Evolutionary conservation across 1,140 invertebrate species (phyloP).

Genomic region (Cheumatopsyche charites): DNA sequence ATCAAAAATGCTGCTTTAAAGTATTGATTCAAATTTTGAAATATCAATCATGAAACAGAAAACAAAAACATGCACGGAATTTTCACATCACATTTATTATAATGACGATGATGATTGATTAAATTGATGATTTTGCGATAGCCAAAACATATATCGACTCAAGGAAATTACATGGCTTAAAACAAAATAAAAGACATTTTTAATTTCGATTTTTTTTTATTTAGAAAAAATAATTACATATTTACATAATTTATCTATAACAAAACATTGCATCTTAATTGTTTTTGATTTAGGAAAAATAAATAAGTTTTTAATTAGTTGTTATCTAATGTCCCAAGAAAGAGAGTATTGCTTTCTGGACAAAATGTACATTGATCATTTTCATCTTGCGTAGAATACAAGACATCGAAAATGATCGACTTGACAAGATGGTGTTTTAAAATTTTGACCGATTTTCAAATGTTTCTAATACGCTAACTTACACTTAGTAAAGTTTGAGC

Average conservation of each 20-base stretch:
- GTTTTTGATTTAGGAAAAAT: constrained; percentile 43
- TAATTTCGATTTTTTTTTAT: constrained; percentile 42
- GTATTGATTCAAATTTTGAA: no score
- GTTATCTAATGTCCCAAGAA: constrained; percentile 21
- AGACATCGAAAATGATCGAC: background rate
- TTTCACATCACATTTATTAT: no score
- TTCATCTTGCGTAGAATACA: background rate
- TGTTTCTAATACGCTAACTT: constrained; percentile 36
- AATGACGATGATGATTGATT: no score
- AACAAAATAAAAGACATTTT: background rate
- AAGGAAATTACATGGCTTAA: no score
- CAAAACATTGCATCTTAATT: constrained; percentile 44
- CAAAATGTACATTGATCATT: background rate
- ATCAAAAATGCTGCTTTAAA: no score
- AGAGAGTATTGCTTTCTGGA: constrained; percentile 2
- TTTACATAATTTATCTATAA: constrained; percentile 50
- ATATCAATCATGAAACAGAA: no score
- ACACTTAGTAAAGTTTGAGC: constrained; percentile 44
- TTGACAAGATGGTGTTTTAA: background rate
- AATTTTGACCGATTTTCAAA: constrained; percentile 17
- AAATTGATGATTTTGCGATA: no score
- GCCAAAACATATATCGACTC: no score
- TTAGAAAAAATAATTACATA: constrained; percentile 49
- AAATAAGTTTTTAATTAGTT: constrained; percentile 45
- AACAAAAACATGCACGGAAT: background rate